Percentiles rank a stretch among this genome's conserved stretches.
These are phyloP conservation scores for Drosophila varians DNA, from an alignment of 1,140 invertebrate species.

Conservation along the genomic window DNA sequence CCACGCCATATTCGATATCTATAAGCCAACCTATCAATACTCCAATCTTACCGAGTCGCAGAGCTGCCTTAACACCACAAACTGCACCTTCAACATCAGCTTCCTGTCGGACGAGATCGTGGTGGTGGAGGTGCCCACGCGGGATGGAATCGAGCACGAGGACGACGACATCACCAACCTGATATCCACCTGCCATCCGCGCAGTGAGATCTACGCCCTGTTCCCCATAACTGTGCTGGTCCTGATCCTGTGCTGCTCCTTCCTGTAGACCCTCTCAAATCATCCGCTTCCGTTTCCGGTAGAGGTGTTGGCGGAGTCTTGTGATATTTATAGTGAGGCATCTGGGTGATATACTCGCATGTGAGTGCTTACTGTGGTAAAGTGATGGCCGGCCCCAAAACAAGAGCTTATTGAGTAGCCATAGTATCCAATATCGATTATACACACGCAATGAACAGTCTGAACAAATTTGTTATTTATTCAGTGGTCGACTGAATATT, in stretches of 20 bases:
- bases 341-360: conserved; percentile 55
- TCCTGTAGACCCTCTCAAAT: conserved; percentile 84
- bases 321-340: conserved; percentile 66
- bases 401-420: conserved; percentile 44
- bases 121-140: conserved; percentile 91
- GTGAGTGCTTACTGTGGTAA: conserved; percentile 27
- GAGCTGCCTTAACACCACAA: conserved; percentile 89
- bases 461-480: conserved; percentile 49
- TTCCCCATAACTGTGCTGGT: conserved; percentile 90
- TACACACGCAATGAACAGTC: conserved; percentile 57
- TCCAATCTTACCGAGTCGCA: conserved; percentile 88
- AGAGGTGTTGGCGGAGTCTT: conserved; percentile 26
- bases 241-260: conserved; percentile 90
- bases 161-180: conserved; percentile 89
- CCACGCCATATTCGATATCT: conserved; percentile 92
- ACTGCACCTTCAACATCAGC: conserved; percentile 88
- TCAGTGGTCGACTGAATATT: conserved; percentile 55
- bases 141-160: conserved; percentile 90
- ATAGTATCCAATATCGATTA: conserved; percentile 40
- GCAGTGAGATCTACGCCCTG: conserved; percentile 90
- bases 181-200: conserved; percentile 89
- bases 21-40: conserved; percentile 91
- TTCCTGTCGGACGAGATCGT: conserved; percentile 90
- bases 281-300: background rate
- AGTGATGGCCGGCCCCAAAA: conserved; percentile 39